phyloP scores from a whole-genome alignment of 2,888 invertebrate species.

The Oxytorus armatus region DNA sequence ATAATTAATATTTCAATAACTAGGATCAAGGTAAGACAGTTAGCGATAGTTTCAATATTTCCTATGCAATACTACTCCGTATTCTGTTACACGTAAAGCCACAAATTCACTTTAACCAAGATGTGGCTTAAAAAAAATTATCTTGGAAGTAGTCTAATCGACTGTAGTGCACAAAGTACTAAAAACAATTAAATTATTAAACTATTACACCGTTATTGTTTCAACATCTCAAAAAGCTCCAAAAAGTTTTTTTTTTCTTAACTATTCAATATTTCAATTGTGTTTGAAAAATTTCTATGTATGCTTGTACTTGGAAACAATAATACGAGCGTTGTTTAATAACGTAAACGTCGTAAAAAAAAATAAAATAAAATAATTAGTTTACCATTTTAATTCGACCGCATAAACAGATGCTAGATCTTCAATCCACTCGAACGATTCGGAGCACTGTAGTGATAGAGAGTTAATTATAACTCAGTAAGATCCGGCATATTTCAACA shows the following conservation, averaged over 20 bases:
- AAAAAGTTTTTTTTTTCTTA: too few relatives aligned
- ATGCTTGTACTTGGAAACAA: neutral
- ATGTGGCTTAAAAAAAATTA: neutral
- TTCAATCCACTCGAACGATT: conserved; percentile 34
- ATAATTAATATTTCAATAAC: neutral
- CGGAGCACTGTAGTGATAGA: conserved; percentile 48
- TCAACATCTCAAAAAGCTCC: too few relatives aligned
- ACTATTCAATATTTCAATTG: neutral
- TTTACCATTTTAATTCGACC: conserved; percentile 18
- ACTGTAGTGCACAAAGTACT: neutral
- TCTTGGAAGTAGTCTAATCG: neutral
- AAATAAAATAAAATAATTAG: conserved; percentile 11
- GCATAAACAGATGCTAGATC: conserved; percentile 29
- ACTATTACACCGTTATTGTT: neutral
- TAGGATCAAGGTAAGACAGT: neutral
- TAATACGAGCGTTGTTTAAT: neutral
- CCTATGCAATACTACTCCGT: conserved; percentile 4
- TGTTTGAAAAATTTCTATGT: too few relatives aligned
- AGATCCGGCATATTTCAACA: conserved; percentile 39
- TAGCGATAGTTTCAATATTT: neutral
- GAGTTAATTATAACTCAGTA: conserved; percentile 51
- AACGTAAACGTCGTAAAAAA: neutral
- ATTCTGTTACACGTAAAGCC: conserved; percentile 46
- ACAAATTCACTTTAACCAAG: conserved; percentile 17
- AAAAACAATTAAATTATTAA: neutral